A percentile compares a stretch with the other conserved stretches of the same genome.
phyloP scores from a whole-genome alignment of 2,113 vertebrate genomes.

The Tapirus terrestris region DNA sequence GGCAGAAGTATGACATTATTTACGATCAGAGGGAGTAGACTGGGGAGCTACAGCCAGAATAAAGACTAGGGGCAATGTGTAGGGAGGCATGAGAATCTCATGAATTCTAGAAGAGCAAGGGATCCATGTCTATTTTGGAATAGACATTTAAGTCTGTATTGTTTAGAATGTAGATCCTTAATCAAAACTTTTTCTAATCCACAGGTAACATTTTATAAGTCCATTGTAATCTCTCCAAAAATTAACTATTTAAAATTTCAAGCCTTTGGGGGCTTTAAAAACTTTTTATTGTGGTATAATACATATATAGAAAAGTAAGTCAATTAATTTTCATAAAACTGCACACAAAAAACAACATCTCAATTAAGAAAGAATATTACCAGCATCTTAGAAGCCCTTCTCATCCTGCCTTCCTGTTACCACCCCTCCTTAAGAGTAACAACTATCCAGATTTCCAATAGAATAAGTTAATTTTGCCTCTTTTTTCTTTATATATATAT shows the following conservation, averaged over 20 bases:
- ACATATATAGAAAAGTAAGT: conserved; percentile 63
- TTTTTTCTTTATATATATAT: neutral
- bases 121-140: conserved; percentile 18
- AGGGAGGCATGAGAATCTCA: neutral
- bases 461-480: neutral
- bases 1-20: neutral
- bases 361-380: conserved; percentile 22
- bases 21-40: neutral
- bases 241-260: conserved; percentile 66
- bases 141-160: conserved; percentile 29
- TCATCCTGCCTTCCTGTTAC: neutral
- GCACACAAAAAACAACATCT: neutral
- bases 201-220: conserved; percentile 67
- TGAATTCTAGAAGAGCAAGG: neutral
- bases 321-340: conserved; percentile 66
- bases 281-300: conserved; percentile 47
- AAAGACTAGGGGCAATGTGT: neutral
- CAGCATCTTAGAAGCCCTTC: neutral
- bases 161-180: conserved; percentile 46
- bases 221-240: conserved; percentile 67
- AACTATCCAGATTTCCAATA: neutral
- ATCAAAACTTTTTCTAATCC: conserved; percentile 46
- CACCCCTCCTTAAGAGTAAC: neutral
- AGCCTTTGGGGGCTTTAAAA: conserved; percentile 40
- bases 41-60: neutral